These are phyloP conservation scores for Brachyhypopomus gauderio DNA, from an alignment of 2,113 vertebrate genomes.

Conservation along the genomic window DNA sequence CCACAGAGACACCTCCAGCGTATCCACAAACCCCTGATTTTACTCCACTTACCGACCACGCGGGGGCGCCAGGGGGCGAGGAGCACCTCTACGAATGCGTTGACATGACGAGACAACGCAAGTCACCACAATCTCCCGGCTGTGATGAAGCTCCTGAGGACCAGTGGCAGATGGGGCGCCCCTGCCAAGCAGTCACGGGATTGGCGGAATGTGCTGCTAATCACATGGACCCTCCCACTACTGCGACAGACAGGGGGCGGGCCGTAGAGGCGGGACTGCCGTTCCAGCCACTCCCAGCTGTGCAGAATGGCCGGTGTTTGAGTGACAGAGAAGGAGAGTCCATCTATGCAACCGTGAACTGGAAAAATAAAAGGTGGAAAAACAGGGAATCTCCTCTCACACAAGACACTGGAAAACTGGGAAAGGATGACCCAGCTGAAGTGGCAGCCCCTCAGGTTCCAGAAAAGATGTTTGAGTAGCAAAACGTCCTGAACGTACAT, in stretches of 20 bases:
- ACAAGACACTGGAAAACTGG: background rate
- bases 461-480: conserved; percentile 30
- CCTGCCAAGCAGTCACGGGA: conserved; percentile 34
- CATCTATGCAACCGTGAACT: conserved; percentile 53
- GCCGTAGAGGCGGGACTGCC: background rate
- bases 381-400: background rate
- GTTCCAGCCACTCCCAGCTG: background rate
- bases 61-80: conserved; percentile 19
- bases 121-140: background rate
- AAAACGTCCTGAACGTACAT: background rate
- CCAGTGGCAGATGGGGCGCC: conserved; percentile 8
- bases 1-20: background rate
- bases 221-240: background rate
- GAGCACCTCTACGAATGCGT: conserved; percentile 48
- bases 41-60: conserved; percentile 4
- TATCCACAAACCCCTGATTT: background rate
- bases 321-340: background rate
- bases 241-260: background rate
- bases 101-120: background rate
- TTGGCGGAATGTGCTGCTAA: background rate
- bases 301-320: background rate
- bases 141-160: background rate
- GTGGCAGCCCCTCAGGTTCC: conserved; percentile 35
- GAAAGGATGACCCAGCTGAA: conserved; percentile 5
- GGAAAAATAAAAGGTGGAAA: conserved; percentile 40